Conservation (phyloP, 2,113 vertebrate genomes). For the Xiphophorus couchianus region DNA sequence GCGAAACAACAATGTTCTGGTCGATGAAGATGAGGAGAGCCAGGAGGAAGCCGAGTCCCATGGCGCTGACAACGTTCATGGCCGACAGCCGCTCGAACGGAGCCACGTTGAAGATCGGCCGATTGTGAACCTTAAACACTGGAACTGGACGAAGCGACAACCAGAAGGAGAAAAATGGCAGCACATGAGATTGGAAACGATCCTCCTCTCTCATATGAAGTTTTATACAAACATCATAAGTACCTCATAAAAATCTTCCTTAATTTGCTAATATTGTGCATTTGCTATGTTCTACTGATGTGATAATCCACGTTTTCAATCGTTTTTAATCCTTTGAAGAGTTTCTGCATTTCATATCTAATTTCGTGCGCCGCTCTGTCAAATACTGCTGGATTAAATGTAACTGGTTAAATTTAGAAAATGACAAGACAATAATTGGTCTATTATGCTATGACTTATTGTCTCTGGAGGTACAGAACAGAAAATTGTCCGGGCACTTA, state of each 20-base stretch:
- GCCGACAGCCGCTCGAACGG: slow-evolving; percentile 86
- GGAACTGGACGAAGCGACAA: slow-evolving; percentile 82
- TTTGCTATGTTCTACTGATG: background rate
- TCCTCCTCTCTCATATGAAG: background rate
- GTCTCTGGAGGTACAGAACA: slow-evolving; percentile 55
- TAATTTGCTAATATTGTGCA: background rate
- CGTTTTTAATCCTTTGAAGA: background rate
- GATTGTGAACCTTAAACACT: slow-evolving; percentile 90
- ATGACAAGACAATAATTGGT: slow-evolving; percentile 61
- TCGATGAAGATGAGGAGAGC: slow-evolving; percentile 98
- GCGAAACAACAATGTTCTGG: slow-evolving; percentile 95
- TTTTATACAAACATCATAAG: too few relatives aligned
- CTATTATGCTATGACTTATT: slow-evolving; percentile 66
- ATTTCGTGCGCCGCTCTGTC: slow-evolving; percentile 19
- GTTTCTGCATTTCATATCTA: slow-evolving; percentile 3
- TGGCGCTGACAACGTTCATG: slow-evolving; percentile 86
- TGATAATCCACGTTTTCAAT: background rate
- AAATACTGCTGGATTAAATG: slow-evolving; percentile 38
- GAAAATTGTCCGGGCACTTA: slow-evolving; percentile 57
- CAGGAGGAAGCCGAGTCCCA: slow-evolving; percentile 95
- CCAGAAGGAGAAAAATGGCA: background rate
- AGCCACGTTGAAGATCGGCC: slow-evolving; percentile 87
- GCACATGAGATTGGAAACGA: background rate
- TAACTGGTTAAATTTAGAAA: slow-evolving; percentile 54
- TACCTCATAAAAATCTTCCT: background rate